phyloP scores from a whole-genome alignment of 2,888 invertebrate species.

The Agonum fuliginosum region DNA sequence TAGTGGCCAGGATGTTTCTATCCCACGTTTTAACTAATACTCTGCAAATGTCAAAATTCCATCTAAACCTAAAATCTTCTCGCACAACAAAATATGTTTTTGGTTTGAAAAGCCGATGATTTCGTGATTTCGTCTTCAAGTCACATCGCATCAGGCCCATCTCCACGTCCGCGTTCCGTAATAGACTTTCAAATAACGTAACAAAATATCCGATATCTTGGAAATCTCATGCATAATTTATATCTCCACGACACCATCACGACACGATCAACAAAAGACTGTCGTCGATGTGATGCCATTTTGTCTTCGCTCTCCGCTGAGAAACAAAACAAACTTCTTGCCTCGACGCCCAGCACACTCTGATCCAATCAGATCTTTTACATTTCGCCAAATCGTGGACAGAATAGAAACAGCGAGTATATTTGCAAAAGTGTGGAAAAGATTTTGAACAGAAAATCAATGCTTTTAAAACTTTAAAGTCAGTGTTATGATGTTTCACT shows the following conservation, averaged over 20 bases:
- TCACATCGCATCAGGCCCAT: conserved; percentile 53
- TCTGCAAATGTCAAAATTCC: too few species aligned
- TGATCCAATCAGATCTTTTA: conserved; percentile 57
- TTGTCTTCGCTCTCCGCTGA: conserved; percentile 20
- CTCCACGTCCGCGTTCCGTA: conserved; percentile 47
- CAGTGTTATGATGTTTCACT: too few species aligned
- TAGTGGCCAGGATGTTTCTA: too few species aligned
- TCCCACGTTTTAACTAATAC: too few species aligned
- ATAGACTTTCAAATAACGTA: conserved; percentile 57
- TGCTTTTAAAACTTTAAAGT: too few species aligned
- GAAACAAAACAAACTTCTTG: not conserved
- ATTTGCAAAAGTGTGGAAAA: too few species aligned
- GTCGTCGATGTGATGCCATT: conserved; percentile 39
- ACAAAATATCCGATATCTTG: conserved; percentile 56
- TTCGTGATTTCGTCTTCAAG: too few species aligned
- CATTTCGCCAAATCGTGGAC: conserved; percentile 53
- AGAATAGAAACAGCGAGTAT: too few species aligned
- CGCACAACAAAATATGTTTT: conserved; percentile 41
- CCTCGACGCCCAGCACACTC: conserved; percentile 16
- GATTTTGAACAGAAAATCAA: too few species aligned
- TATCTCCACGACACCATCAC: conserved; percentile 29
- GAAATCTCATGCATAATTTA: conserved; percentile 60
- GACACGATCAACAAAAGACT: conserved; percentile 55
- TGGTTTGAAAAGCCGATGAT: too few species aligned
- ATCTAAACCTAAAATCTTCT: too few species aligned